Base-by-base conservation (phyloP, 2,888 invertebrate genomes). In the Eulithis testata region DNA sequence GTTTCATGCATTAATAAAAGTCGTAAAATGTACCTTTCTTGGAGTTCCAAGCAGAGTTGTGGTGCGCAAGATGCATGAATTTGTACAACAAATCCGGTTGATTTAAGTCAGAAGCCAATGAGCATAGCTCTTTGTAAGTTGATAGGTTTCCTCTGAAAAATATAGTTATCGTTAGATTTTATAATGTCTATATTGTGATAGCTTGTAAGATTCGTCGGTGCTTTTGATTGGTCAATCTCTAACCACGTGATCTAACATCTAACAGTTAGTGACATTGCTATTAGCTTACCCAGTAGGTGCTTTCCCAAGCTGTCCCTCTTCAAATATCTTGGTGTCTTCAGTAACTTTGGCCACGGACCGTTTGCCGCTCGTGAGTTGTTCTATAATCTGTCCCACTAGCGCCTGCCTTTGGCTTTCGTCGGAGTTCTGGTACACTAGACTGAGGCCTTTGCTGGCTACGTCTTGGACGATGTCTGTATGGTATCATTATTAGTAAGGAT, bases 51-150 rank as follows among this genome's bases (percentile, higher is more conserved):
- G 97, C 94, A 1, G 98, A 96, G 87, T 99, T 98, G 82, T 98
- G 97, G 93, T 98, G 98, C 0, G 98, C 98, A 71, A 99, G 91
- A 85, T 98, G 97, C 97, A 99, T 97, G 85, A 99, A 99, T 87
- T 98, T 97, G 89, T 99, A 99, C 70, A 98, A 95, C 68, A 99
- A 94, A 83, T 99, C 98, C 0, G 99, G 99, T 83, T 99, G 97
- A 83, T 98, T 98, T 70, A 99, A 92, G 88, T 99, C 98, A 0
- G 98, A 98, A 0, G 98, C 98, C 52, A 99, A 91, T 0, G 98
- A 97, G 86, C 98, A 99, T 58, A 99, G 93, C 87, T 99, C 99
- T 84, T 97, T 98, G 89, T 99, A 99, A 0, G 99, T 99, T 1
- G 98, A 96, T 40, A 99, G 93, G 77, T 96, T 97, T 11, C 97